Evolutionary conservation across 2,888 invertebrate genomes (phyloP).

Genomic region (Nymphalis urticae): DNA sequence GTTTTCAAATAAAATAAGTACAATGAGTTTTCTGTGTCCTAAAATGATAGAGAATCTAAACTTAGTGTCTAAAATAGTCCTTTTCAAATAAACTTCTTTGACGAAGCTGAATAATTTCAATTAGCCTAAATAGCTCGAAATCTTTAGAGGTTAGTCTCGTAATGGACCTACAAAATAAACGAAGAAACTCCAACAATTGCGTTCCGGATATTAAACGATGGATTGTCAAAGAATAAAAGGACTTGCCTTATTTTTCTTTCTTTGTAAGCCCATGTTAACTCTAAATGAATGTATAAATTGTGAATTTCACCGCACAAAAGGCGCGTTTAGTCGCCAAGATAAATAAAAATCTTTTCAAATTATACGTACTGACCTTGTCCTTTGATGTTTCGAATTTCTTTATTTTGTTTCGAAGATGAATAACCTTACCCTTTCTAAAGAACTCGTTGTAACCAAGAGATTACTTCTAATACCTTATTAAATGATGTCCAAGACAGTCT

Average conservation of each 20-base stretch:
- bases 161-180: constrained; percentile 30
- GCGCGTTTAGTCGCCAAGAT: constrained; percentile 26
- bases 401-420: too few species aligned
- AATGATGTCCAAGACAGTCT: too few species aligned
- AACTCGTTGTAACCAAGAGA: neutral
- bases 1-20: too few species aligned
- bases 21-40: too few species aligned
- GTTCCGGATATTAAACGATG: constrained; percentile 38
- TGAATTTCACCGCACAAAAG: constrained; percentile 32
- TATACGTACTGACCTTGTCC: constrained; percentile 12
- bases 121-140: constrained; percentile 11
- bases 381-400: constrained; percentile 1
- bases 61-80: neutral
- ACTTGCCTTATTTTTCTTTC: constrained; percentile 29
- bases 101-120: constrained; percentile 10
- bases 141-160: constrained; percentile 15
- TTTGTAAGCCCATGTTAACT: constrained; percentile 33
- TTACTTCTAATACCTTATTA: neutral
- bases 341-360: constrained; percentile 26
- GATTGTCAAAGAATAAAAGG: constrained; percentile 35
- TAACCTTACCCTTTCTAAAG: too few species aligned
- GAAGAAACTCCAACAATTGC: constrained; percentile 28
- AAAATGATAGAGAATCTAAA: neutral
- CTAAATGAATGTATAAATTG: constrained; percentile 36
- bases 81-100: constrained; percentile 1